phyloP scores from a whole-genome alignment of 2,113 vertebrate genomes.

The Anhinga rufa region DNA sequence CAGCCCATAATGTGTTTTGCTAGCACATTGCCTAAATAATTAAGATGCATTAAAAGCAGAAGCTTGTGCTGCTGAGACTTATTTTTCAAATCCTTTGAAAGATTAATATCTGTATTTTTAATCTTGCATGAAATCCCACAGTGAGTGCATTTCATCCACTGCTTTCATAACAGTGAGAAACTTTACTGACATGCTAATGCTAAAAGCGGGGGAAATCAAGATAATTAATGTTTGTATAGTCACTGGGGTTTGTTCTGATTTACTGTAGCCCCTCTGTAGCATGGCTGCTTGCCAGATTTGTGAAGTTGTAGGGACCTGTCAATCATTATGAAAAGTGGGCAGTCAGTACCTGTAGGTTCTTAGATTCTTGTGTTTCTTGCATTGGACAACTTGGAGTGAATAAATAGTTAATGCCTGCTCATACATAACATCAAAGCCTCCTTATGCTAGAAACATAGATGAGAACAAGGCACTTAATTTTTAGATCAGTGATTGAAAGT shows the following conservation, averaged over 20 bases:
- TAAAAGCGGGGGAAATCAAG: not conserved
- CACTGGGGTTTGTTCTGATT: not conserved
- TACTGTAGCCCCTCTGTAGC: not conserved
- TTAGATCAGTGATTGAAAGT: constrained; percentile 47
- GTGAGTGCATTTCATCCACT: constrained; percentile 27
- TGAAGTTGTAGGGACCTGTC: not conserved
- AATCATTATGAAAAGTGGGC: not conserved
- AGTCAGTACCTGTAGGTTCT: not conserved
- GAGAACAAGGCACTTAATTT: constrained; percentile 59
- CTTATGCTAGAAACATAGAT: constrained; percentile 11
- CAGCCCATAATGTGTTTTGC: not conserved
- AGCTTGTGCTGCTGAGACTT: constrained; percentile 53
- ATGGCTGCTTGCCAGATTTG: not conserved
- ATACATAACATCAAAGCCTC: not conserved
- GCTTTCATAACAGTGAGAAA: constrained; percentile 16
- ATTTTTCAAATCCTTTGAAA: constrained; percentile 69
- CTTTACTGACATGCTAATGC: not conserved
- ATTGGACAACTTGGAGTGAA: not conserved
- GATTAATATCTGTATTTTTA: constrained; percentile 69
- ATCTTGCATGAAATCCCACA: constrained; percentile 43
- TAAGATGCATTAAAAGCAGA: constrained; percentile 70
- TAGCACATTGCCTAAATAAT: constrained; percentile 68
- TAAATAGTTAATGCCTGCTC: constrained; percentile 44
- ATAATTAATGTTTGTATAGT: not conserved
- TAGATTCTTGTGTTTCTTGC: not conserved